Base-by-base conservation (phyloP, 2,113 vertebrate species). In the Seriola quinqueradiata region DNA sequence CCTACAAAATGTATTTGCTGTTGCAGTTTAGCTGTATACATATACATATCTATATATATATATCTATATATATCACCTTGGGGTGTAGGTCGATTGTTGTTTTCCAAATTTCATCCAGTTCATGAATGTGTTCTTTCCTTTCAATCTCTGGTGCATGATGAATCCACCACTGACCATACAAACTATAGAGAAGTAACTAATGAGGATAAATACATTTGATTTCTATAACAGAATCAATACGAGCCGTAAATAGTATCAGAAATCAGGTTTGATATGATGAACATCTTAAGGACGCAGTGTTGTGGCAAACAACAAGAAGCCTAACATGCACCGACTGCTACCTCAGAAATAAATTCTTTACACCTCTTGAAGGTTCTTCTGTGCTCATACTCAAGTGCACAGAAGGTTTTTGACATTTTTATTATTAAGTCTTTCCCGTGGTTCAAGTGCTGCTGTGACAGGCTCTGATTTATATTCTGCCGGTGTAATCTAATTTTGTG, bases 371-470 rank as follows among this genome's bases (percentile, higher is more conserved):
- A 70, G 19, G 9, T 21, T 21, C 10, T 25, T 61, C 11, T 65
- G 34, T 19, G 12, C 40, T 67, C 19, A 34, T 17, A 34, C 79
- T 65, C n/a, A 70, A 48, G 21, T 16, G 64, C 48, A 59, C 54
- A n/a, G 7, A 23, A 36, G n/a, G 28, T 34, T 34, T 70, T 38
- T 77, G 59, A 75, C 52, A 17, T 58, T 46, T 83, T 72, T n/a
- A 25, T 86, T 66, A 74, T 58, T 4, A 66, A 71, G 42, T 54
- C 13, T 32, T 64, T 54, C 25, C 28, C 19, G 25, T 52, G 38
- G 13, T 67, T 86, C 36, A 25, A 52, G 63, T 64, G 60, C 34
- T 87, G 83, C 64, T 91, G 67, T 82, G 82, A 82, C 85, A 71
- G 68, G 69, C 81, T 86, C 32, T 38, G 68, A 85, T 44, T 85